Base-by-base conservation (phyloP, 2,797 vertebrate genomes). In the Chaenodraco wilsoni region DNA sequence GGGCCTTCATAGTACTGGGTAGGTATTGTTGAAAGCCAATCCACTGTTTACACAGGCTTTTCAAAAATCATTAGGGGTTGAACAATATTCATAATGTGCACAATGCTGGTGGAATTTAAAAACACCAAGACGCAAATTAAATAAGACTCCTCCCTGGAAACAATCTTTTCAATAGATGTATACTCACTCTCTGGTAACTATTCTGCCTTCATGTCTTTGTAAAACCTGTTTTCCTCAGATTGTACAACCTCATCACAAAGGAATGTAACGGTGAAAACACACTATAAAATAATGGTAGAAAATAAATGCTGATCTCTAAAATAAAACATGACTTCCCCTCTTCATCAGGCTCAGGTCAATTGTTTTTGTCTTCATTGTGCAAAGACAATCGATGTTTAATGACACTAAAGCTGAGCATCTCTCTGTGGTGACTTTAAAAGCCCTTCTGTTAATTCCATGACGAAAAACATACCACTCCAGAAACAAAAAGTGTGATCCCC, bases 1-100 rank as follows among this genome's bases (percentile, higher is more conserved):
- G 82, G n/a, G 19, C 57, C 82, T 81, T 87, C 87, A 89, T 83
- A 72, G 85, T 84, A 91, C 90, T 88, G 89, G 88, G 88, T 92
- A 82, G 79, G 78, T 80, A 84, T 81, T 60, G 73, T 85, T 89
- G 88, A 92, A 93, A 92, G 84, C 48, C 81, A 91, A 92, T 84
- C 85, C 78, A 78, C 50, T 92, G 87, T 90, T 92, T 90, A 90
- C 74, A 86, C 65, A 87, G 75, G 76, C 62, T 78, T 86, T 89
- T 87, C 50, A 80, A 84, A 27, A 89, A 85, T 87, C 76, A 90
- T 87, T 84, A 88, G 49, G 62, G 74, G 72, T 77, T 74, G 60
- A 82, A 79, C 86, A 85, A 83, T 79, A 83, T 79, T 79, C 70
- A 74, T 64, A 74, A 84, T 41, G 45, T 61, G 73, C 68, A 67